phyloP scores from a whole-genome alignment of 2,888 invertebrate genomes.

The Teleiodes luculella region DNA sequence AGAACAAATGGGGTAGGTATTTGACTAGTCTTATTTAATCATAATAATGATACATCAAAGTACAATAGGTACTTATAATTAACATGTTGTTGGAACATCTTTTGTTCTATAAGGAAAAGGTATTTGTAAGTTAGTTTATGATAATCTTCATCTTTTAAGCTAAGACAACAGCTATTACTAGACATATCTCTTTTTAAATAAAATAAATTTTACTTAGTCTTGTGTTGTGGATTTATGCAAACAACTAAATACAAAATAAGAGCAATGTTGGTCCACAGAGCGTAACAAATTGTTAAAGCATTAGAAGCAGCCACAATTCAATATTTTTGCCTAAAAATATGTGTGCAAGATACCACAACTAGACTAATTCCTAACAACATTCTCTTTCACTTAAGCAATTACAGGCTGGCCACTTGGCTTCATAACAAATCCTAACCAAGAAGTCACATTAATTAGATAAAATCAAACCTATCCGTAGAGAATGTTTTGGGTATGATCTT shows the following conservation, averaged over 20 bases:
- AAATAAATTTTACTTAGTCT: no score
- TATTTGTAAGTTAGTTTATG: no score
- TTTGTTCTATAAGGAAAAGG: no score
- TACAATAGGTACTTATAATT: no score
- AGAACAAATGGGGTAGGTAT: no score
- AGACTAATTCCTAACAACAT: slow-evolving; percentile 3
- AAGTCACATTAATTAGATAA: background rate
- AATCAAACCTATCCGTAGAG: background rate
- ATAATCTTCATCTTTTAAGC: no score
- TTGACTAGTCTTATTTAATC: no score
- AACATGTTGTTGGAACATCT: no score
- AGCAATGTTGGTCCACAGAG: background rate
- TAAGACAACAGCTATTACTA: no score
- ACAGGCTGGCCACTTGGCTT: background rate
- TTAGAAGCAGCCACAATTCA: background rate
- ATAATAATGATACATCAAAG: no score
- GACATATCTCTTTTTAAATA: no score
- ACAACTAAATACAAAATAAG: background rate
- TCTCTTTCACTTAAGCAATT: slow-evolving; percentile 4
- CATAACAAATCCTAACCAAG: background rate
- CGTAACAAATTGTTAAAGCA: background rate
- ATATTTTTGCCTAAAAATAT: background rate
- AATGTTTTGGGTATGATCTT: background rate
- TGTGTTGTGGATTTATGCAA: background rate
- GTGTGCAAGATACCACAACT: background rate